Base-by-base conservation (phyloP, 1,140 invertebrate species). In the Ectropis grisescens region DNA sequence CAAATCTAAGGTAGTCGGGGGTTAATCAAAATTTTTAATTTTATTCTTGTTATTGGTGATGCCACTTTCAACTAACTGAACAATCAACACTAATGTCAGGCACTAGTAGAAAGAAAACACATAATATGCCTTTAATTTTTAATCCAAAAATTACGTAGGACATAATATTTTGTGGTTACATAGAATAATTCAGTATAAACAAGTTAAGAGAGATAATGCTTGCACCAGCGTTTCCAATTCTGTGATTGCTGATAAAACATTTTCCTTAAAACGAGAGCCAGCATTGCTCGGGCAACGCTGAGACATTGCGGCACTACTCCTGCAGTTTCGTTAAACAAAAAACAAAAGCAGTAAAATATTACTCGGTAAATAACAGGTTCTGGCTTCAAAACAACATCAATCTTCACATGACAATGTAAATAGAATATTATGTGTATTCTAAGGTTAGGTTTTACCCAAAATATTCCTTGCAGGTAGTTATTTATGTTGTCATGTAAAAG, bases 121-220 rank as follows among this genome's bases (percentile, higher is more conserved):
- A n/a, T n/a, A n/a, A n/a, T n/a, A n/a, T n/a, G n/a, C n/a, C 42
- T 61, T 67, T 60, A 75, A 53, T 65, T 75, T 78, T 74, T 76
- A 72, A 72, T 70, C 70, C 16, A 70, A 75, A 76, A 74, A 79
- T 79, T 79, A 79, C 67, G 68, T 74, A 74, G n/a, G 69, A 80
- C 74, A 79, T 79, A 74, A 66, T 70, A 72, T 71, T 69, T 72
- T 68, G 53, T 68, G 75, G 75, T 76, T 80, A 80, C 64, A 80
- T 75, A 72, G 57, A 74, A 66, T 78, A 61, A 65, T 70, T 72
- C 66, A 65, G 60, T 79, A 72, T 74, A 80, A 76, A 80, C 69
- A 76, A 70, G 59, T 67, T 56, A 19, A 19, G 53, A 55, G 47
- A 62, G 46, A 45, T 57, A 66, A 70, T 67, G 57, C 44, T 55